Evolutionary conservation across 2,113 vertebrate species (phyloP).

Genomic region (Nestor notabilis): DNA sequence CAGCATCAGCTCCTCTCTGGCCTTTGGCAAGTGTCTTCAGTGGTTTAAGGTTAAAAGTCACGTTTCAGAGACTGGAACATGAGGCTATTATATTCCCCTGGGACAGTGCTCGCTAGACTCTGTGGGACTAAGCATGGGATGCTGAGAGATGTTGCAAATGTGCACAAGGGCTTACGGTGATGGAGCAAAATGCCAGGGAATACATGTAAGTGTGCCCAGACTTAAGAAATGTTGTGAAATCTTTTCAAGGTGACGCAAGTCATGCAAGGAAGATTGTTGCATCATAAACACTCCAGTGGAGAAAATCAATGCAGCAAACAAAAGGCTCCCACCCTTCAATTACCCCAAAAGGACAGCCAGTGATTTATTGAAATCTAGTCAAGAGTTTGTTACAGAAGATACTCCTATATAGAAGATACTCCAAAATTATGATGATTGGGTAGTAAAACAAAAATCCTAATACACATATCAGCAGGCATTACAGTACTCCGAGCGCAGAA

Average conservation of each 20-base stretch:
- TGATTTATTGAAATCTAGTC: background rate
- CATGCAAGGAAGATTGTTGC: background rate
- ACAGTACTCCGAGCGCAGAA: background rate
- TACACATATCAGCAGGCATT: background rate
- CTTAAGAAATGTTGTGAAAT: background rate
- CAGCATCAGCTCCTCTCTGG: background rate
- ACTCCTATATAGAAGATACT: background rate
- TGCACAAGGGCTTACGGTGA: background rate
- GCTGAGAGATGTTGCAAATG: background rate
- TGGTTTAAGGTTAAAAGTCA: background rate
- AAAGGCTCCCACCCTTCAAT: background rate
- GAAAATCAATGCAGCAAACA: background rate
- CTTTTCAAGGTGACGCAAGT: background rate
- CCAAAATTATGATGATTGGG: background rate
- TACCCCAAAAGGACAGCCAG: background rate
- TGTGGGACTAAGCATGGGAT: background rate
- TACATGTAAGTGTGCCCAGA: background rate
- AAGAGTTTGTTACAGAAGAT: background rate
- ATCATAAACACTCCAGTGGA: background rate
- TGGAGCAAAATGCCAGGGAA: background rate
- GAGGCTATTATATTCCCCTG: background rate
- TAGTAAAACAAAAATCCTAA: background rate
- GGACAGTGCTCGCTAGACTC: background rate
- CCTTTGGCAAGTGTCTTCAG: background rate
- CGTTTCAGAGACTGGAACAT: background rate